Percentiles rank a stretch among this genome's conserved stretches.
phyloP scores from a whole-genome alignment of 2,113 vertebrate genomes.

The Antennarius striatus region DNA sequence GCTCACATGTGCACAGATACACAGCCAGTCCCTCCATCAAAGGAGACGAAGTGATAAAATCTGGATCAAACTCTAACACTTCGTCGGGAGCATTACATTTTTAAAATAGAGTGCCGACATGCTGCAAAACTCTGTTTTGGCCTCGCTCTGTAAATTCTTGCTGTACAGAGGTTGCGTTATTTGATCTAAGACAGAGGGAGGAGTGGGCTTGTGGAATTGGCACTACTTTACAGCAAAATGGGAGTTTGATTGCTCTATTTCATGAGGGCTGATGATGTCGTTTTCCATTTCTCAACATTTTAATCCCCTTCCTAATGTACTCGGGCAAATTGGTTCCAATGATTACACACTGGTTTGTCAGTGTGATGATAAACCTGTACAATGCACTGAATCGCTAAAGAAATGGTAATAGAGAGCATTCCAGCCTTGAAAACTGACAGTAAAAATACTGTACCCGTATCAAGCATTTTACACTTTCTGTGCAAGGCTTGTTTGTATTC shows the following conservation, averaged over 20 bases:
- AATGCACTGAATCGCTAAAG: slow-evolving; percentile 36
- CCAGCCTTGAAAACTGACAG: slow-evolving; percentile 60
- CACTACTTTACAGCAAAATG: slow-evolving; percentile 53
- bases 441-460: slow-evolving; percentile 38
- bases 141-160: slow-evolving; percentile 12
- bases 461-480: slow-evolving; percentile 53
- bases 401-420: slow-evolving; percentile 52
- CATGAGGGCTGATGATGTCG: slow-evolving; percentile 43
- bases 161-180: slow-evolving; percentile 6
- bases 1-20: slow-evolving; percentile 26
- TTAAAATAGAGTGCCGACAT: slow-evolving; percentile 3
- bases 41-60: slow-evolving; percentile 34
- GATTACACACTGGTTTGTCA: slow-evolving; percentile 51
- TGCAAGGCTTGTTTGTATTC: slow-evolving; percentile 66
- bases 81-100: slow-evolving; percentile 20
- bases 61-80: slow-evolving; percentile 43
- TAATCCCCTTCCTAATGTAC: slow-evolving; percentile 66
- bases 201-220: slow-evolving; percentile 38
- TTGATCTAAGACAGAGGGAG: slow-evolving; percentile 37
- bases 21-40: slow-evolving; percentile 21
- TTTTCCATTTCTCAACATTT: slow-evolving; percentile 61
- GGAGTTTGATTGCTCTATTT: slow-evolving; percentile 66
- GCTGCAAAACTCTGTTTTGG: slow-evolving; percentile 2
- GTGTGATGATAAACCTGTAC: slow-evolving; percentile 51
- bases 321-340: slow-evolving; percentile 61